These are phyloP conservation scores for Hemitrygon akajei DNA, from an alignment of 2,797 vertebrate genomes.

Conservation along the genomic window DNA sequence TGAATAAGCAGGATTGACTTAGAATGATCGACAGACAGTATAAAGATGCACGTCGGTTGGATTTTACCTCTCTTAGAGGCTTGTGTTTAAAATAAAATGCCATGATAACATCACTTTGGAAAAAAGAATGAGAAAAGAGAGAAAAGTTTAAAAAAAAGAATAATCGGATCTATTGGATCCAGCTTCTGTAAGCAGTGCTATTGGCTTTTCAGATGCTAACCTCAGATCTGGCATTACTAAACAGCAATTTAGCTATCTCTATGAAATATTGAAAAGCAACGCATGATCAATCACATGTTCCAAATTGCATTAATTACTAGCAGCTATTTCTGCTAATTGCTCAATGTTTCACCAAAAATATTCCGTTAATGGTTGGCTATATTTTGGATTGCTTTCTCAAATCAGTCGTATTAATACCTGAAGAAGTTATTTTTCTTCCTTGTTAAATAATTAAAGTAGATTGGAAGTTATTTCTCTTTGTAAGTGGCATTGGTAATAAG, in stretches of 20 bases:
- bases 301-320: neutral
- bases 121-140: neutral
- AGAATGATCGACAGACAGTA: neutral
- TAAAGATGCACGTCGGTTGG: neutral
- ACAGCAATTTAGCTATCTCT: neutral
- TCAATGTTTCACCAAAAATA: neutral
- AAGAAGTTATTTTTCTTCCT: neutral
- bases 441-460: neutral
- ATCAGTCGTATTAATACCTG: neutral
- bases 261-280: neutral
- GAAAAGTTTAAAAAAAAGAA: neutral
- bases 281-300: neutral
- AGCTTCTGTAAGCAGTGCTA: neutral
- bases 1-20: neutral
- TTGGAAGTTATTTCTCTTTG: neutral
- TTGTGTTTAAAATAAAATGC: neutral
- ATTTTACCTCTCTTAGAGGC: neutral
- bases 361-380: constrained; percentile 2
- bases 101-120: neutral
- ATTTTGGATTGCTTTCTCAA: neutral
- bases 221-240: neutral
- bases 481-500: no score
- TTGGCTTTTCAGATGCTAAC: neutral
- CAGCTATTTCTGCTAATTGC: neutral
- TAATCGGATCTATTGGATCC: neutral